These are phyloP conservation scores for Salvator merianae DNA, from an alignment of 2,113 vertebrate species.

Conservation along the genomic window DNA sequence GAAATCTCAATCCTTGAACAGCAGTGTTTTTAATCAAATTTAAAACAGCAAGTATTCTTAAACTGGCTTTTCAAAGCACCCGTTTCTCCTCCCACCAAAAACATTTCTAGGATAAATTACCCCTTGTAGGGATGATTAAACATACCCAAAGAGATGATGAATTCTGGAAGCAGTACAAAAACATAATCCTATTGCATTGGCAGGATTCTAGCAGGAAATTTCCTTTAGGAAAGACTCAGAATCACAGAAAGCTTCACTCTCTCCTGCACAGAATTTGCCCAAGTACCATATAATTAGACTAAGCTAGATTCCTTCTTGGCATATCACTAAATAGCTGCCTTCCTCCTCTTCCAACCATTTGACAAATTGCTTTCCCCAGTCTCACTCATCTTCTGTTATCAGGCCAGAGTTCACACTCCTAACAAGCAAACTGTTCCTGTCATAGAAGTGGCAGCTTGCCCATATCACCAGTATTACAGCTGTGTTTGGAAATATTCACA, in stretches of 20 bases:
- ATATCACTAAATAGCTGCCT: not conserved
- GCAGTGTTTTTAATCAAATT: no score
- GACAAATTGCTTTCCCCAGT: not conserved
- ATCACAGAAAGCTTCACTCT: not conserved
- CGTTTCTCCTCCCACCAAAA: not conserved
- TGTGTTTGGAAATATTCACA: not conserved
- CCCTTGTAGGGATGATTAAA: not conserved
- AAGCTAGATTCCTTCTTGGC: not conserved
- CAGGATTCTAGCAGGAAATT: not conserved
- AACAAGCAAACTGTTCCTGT: not conserved
- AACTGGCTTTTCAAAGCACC: not conserved
- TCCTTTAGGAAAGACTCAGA: not conserved
- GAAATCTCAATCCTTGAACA: no score
- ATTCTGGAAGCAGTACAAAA: not conserved
- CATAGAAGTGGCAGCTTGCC: not conserved
- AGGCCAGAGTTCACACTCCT: not conserved
- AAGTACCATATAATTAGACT: constrained; percentile 8
- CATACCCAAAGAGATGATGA: not conserved
- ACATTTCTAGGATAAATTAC: not conserved
- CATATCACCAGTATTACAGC: not conserved
- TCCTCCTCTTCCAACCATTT: not conserved
- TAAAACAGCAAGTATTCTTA: not conserved
- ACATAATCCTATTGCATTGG: not conserved
- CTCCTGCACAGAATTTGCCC: constrained; percentile 10
- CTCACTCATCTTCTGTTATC: not conserved